phyloP scores from a whole-genome alignment of 2,113 vertebrate genomes.

The Zosterops pallidus region DNA sequence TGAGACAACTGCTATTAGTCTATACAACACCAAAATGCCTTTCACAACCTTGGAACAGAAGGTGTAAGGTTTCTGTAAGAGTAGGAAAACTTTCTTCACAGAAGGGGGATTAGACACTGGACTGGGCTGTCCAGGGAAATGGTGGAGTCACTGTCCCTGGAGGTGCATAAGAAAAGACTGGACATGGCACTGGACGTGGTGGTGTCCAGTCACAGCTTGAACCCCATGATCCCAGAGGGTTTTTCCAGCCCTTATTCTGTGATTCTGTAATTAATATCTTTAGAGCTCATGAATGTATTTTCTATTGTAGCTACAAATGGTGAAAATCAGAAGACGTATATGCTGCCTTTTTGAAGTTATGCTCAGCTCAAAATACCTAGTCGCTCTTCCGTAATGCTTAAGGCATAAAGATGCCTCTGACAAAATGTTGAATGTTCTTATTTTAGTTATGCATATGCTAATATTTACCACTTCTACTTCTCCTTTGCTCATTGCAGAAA shows the following conservation, averaged over 20 bases:
- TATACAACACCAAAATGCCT: background rate
- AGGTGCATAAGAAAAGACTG: background rate
- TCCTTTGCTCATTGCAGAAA: background rate
- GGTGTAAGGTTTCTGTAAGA: background rate
- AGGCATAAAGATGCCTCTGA: background rate
- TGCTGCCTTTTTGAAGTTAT: background rate
- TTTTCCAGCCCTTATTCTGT: background rate
- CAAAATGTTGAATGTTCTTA: background rate
- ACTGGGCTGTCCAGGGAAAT: rapidly evolving
- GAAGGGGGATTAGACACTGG: background rate
- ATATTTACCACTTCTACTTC: background rate
- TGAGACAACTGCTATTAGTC: background rate
- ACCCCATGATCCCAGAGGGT: background rate
- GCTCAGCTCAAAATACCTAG: background rate
- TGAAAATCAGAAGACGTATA: background rate
- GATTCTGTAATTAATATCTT: background rate
- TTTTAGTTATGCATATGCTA: background rate
- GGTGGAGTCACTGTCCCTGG: background rate
- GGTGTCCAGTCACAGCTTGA: background rate
- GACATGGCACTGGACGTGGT: background rate
- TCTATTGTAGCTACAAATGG: background rate
- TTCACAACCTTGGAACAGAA: background rate
- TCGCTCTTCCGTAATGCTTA: background rate
- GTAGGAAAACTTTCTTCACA: background rate
- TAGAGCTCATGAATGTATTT: background rate